These are phyloP conservation scores for Drosophila melanosoma DNA, from an alignment of 2,888 invertebrate species.

Conservation along the genomic window DNA sequence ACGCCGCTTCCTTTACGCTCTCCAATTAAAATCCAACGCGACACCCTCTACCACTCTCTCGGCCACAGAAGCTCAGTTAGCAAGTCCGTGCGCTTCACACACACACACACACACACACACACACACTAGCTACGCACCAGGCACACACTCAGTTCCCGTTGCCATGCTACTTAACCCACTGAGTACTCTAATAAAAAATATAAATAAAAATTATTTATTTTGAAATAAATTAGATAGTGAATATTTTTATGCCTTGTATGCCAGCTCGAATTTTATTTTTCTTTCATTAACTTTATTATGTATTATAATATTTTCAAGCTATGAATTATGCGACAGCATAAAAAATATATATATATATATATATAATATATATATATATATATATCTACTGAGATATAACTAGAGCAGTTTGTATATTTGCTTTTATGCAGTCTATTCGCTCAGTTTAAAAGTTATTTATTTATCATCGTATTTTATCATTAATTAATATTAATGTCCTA, in stretches of 20 bases:
- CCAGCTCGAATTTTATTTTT: neutral
- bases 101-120: neutral
- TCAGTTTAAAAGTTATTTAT: neutral
- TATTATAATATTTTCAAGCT: neutral
- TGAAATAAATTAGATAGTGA: too few species aligned
- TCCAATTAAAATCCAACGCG: slow-evolving; percentile 66
- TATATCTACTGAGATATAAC: neutral
- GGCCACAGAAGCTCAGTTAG: slow-evolving; percentile 10
- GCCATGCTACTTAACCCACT: slow-evolving; percentile 38
- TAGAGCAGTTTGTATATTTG: neutral
- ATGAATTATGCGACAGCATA: neutral
- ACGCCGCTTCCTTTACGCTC: slow-evolving; percentile 58
- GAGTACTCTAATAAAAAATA: neutral
- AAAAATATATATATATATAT: neutral
- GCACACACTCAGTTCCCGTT: neutral
- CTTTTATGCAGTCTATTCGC: neutral
- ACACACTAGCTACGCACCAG: slow-evolving; percentile 2
- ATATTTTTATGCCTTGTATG: neutral
- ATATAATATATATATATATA: neutral
- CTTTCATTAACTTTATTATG: neutral
- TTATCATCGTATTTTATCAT: too few species aligned
- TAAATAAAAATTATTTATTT: neutral
- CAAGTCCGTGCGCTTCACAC: neutral
- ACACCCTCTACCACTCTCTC: slow-evolving; percentile 34
- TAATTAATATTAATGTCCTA: neutral